phyloP scores from a whole-genome alignment of 2,888 invertebrate species.

The Lepidochitona cinerea region DNA sequence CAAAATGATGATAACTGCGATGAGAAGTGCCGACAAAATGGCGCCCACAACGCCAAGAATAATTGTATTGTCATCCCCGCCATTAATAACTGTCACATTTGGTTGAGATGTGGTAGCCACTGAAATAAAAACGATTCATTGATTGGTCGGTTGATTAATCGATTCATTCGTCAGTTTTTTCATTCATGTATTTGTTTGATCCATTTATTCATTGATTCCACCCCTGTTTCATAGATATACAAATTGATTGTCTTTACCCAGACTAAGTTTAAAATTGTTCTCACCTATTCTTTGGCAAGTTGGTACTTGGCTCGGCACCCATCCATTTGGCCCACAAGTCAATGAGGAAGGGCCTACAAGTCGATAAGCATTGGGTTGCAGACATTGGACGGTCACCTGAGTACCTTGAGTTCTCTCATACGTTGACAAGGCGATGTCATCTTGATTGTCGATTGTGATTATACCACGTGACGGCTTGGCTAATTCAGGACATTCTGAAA shows the following conservation, averaged over 20 bases:
- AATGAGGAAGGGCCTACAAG: background rate
- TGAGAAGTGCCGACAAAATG: background rate
- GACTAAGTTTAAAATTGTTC: too few relatives aligned
- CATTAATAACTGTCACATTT: background rate
- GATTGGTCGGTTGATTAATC: too few relatives aligned
- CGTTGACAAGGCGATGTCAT: background rate
- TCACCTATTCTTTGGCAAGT: too few relatives aligned
- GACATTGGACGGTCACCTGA: background rate
- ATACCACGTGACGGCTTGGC: background rate
- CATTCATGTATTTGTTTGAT: too few relatives aligned
- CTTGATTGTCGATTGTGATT: background rate
- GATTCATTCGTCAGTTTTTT: too few relatives aligned
- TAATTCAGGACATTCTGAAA: background rate
- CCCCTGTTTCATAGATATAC: too few relatives aligned
- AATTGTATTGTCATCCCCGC: background rate
- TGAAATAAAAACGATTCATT: too few relatives aligned
- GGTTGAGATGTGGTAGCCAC: background rate
- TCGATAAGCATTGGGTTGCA: background rate
- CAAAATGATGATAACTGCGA: background rate
- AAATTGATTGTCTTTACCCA: too few relatives aligned
- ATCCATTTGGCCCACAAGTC: background rate
- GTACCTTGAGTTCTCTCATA: background rate
- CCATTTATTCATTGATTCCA: too few relatives aligned
- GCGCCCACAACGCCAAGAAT: background rate
- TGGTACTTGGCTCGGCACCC: too few relatives aligned